These are phyloP conservation scores for Mohoua ochrocephala DNA, from an alignment of 2,113 vertebrate species.

Conservation along the genomic window DNA sequence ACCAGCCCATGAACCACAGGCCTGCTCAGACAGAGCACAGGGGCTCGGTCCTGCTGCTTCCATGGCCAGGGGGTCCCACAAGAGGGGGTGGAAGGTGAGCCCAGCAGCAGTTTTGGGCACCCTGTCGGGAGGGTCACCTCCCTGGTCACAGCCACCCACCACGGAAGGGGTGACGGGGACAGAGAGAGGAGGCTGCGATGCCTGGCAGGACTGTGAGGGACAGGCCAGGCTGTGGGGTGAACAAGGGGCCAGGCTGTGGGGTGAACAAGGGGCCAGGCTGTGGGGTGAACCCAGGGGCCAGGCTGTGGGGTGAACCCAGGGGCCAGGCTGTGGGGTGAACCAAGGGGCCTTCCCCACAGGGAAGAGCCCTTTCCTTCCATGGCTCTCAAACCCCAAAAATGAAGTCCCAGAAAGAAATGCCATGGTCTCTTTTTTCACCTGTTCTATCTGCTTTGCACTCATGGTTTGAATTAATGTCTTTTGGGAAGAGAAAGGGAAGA, in stretches of 20 bases:
- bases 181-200: not conserved
- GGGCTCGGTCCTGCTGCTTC: not conserved
- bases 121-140: not conserved
- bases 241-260: not conserved
- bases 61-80: not conserved
- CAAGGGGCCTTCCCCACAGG: not conserved
- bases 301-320: no score
- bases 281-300: not conserved
- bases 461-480: not conserved
- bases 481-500: not conserved
- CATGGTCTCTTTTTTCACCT: not conserved
- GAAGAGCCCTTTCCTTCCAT: not conserved
- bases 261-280: no score
- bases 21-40: not conserved
- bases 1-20: not conserved
- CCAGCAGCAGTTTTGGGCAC: not conserved
- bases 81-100: not conserved
- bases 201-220: not conserved
- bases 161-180: accelerated
- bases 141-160: not conserved
- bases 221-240: not conserved
- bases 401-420: not conserved
- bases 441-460: not conserved
- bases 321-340: not conserved
- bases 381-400: not conserved